Evolutionary conservation across 2,797 vertebrate species (phyloP).

Genomic region (Orestias chungarensis): DNA sequence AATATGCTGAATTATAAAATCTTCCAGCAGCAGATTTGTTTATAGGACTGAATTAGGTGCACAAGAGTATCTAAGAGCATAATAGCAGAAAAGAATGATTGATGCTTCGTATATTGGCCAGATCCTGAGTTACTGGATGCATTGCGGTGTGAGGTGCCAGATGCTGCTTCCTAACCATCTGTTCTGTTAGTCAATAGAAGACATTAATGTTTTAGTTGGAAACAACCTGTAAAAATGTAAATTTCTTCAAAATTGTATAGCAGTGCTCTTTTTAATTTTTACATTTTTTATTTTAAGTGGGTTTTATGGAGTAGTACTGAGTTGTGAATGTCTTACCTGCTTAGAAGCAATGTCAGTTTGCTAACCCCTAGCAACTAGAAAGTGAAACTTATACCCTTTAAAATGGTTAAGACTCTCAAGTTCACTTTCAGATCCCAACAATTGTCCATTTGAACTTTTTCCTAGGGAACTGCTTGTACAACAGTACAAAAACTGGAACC

Average conservation of each 20-base stretch:
- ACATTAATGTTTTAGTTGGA: neutral
- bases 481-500: too few relatives aligned
- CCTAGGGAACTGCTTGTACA: neutral
- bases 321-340: neutral
- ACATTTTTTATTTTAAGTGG: neutral
- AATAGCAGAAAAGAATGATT: neutral
- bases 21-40: neutral
- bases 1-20: too few relatives aligned
- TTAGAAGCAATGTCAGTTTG: neutral
- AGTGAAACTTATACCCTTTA: neutral
- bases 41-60: neutral
- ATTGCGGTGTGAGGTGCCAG: slow-evolving; percentile 1
- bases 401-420: neutral
- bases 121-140: slow-evolving; percentile 1
- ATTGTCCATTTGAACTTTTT: neutral
- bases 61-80: neutral
- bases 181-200: slow-evolving; percentile 4
- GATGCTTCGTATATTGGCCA: slow-evolving; percentile 6
- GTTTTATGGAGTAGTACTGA: neutral
- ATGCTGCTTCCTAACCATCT: slow-evolving; percentile 12
- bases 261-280: too few relatives aligned
- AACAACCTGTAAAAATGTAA: neutral
- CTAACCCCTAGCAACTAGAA: too few relatives aligned
- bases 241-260: too few relatives aligned
- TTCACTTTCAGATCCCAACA: neutral